phyloP scores from a whole-genome alignment of 2,888 invertebrate species.

The Ditula angustiorana region DNA sequence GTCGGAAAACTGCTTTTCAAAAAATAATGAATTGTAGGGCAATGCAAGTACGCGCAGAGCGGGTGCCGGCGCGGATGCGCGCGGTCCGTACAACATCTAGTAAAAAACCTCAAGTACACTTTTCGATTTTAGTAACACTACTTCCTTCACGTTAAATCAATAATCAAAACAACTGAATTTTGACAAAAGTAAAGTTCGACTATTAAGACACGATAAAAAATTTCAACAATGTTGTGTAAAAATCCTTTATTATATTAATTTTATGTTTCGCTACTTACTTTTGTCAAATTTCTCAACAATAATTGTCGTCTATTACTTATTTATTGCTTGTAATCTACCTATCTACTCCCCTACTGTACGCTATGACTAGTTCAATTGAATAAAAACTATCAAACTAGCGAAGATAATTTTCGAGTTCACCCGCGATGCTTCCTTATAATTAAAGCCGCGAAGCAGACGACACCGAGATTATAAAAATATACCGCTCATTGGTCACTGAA shows the following conservation, averaged over 20 bases:
- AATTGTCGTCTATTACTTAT: slow-evolving; percentile 56
- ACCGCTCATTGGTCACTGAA: slow-evolving; percentile 50
- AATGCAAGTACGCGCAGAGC: not conserved
- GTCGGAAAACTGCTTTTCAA: slow-evolving; percentile 55
- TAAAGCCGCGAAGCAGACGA: slow-evolving; percentile 61
- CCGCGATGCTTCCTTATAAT: slow-evolving; percentile 48
- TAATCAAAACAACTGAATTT: slow-evolving; percentile 63
- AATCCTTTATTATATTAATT: slow-evolving; percentile 44
- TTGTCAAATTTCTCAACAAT: slow-evolving; percentile 70
- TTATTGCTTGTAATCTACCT: slow-evolving; percentile 80
- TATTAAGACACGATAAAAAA: slow-evolving; percentile 54
- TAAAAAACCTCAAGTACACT: slow-evolving; percentile 65
- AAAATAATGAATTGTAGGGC: slow-evolving; percentile 53
- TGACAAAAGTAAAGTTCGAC: slow-evolving; percentile 68
- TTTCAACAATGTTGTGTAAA: slow-evolving; percentile 54
- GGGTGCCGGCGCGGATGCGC: slow-evolving; percentile 13
- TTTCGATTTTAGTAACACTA: slow-evolving; percentile 58
- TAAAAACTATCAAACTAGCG: slow-evolving; percentile 53
- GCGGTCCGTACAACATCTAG: slow-evolving; percentile 43
- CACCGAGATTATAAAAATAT: slow-evolving; percentile 59
- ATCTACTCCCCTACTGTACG: slow-evolving; percentile 63
- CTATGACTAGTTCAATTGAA: slow-evolving; percentile 54
- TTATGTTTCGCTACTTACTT: slow-evolving; percentile 54
- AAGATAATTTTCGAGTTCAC: slow-evolving; percentile 44
- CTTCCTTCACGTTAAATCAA: slow-evolving; percentile 56